Percentiles rank a stretch among this genome's conserved stretches.
Evolutionary conservation across 2,888 invertebrate genomes (phyloP).

Genomic region (Hydrotaea diabolus): DNA sequence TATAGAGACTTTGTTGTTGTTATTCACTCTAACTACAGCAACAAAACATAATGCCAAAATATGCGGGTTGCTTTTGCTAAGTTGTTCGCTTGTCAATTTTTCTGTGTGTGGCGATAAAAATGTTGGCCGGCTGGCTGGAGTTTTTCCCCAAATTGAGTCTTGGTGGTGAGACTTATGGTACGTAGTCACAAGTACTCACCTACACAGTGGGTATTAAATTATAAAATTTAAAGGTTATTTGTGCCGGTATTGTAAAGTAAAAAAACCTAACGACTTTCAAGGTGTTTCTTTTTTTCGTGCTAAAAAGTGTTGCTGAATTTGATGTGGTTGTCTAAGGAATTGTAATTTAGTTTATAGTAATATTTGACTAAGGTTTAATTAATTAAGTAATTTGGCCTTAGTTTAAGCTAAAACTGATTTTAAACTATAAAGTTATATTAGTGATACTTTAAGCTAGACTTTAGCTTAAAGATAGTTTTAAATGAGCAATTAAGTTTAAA

Average conservation of each 20-base stretch:
- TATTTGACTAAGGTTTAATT: no score
- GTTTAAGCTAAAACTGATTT: no score
- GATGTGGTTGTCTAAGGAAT: no score
- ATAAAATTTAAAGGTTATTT: not conserved
- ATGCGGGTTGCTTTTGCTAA: constrained; percentile 13
- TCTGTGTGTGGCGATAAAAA: not conserved
- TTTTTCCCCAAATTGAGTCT: not conserved
- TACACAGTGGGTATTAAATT: no score
- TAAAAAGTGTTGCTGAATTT: not conserved
- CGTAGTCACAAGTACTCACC: not conserved
- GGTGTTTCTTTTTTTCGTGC: not conserved
- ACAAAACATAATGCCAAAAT: constrained; percentile 30
- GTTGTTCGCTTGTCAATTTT: not conserved
- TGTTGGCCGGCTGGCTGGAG: not conserved
- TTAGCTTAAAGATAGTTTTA: no score
- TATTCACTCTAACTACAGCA: constrained; percentile 6
- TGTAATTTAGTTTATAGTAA: no score
- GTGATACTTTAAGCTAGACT: no score
- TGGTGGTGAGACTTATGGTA: not conserved
- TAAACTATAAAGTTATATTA: no score
- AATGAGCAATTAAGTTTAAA: no score
- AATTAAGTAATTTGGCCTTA: no score
- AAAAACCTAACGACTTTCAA: not conserved
- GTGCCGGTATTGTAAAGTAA: not conserved
- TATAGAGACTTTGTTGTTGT: not conserved